phyloP scores from a whole-genome alignment of 2,797 vertebrate species.

The Sylvia borin region DNA sequence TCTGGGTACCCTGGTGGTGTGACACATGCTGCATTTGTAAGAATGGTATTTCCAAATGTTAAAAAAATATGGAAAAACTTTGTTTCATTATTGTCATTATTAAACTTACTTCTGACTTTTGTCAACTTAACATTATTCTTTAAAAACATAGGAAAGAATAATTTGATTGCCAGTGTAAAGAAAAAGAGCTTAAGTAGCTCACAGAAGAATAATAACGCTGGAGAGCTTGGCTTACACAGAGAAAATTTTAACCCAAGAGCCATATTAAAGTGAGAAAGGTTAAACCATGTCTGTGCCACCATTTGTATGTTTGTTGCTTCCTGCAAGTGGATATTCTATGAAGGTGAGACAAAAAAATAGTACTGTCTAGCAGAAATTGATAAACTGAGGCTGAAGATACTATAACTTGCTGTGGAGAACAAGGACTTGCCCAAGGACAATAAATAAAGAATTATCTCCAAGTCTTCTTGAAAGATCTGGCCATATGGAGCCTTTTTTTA shows the following conservation, averaged over 20 bases:
- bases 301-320: not conserved
- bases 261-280: not conserved
- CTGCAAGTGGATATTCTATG: not conserved
- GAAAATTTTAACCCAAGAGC: not conserved
- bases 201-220: not conserved
- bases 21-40: not conserved
- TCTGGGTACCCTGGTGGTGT: not conserved
- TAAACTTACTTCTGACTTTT: not conserved
- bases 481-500: not conserved
- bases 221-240: not conserved
- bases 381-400: not conserved
- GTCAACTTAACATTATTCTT: not conserved
- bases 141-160: too few species aligned
- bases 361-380: not conserved
- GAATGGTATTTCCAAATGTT: not conserved
- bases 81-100: not conserved
- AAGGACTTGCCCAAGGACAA: not conserved
- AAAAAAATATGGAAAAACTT: not conserved
- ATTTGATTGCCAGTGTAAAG: not conserved
- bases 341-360: not conserved
- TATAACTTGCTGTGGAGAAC: not conserved
- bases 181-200: not conserved
- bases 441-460: not conserved
- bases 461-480: not conserved
- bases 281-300: not conserved